A percentile compares a stretch with the other conserved stretches of the same genome.
phyloP scores from a whole-genome alignment of 1,140 invertebrate genomes.

The Stenopsyche tienmushanensis region DNA sequence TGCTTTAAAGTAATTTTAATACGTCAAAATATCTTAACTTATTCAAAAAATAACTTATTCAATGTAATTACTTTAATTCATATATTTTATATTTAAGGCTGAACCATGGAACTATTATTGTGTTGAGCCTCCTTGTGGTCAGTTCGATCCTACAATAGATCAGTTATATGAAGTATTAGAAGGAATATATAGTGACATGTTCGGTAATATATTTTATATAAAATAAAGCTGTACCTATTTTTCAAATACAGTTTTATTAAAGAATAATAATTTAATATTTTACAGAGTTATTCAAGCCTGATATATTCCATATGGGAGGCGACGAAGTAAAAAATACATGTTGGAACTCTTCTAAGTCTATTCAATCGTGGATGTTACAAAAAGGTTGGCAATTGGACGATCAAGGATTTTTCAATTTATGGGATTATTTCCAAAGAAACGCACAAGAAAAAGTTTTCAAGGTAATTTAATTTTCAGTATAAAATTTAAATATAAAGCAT shows the following conservation, averaged over 20 bases:
- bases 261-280: not conserved
- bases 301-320: slow-evolving; percentile 87
- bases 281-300: slow-evolving; percentile 64
- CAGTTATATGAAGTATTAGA: slow-evolving; percentile 72
- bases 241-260: not conserved
- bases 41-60: not conserved
- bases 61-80: not conserved
- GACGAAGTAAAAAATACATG: slow-evolving; percentile 78
- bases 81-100: slow-evolving; percentile 52
- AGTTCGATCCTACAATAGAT: slow-evolving; percentile 76
- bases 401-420: slow-evolving; percentile 69
- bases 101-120: slow-evolving; percentile 78
- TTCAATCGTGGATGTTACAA: slow-evolving; percentile 70
- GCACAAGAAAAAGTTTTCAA: slow-evolving; percentile 64
- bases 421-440: slow-evolving; percentile 73
- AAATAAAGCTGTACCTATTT: slow-evolving; percentile 1
- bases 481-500: not conserved
- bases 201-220: slow-evolving; percentile 48
- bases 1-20: slow-evolving; percentile 64
- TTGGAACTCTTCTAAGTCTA: slow-evolving; percentile 71
- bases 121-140: slow-evolving; percentile 85
- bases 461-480: slow-evolving; percentile 42
- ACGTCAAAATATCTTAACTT: not conserved
- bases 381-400: slow-evolving; percentile 61
- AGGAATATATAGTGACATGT: slow-evolving; percentile 70